A percentile compares a stretch with the other conserved stretches of the same genome.
Evolutionary conservation across 2,797 vertebrate genomes (phyloP).

Genomic region (Sebastes matsubarae): DNA sequence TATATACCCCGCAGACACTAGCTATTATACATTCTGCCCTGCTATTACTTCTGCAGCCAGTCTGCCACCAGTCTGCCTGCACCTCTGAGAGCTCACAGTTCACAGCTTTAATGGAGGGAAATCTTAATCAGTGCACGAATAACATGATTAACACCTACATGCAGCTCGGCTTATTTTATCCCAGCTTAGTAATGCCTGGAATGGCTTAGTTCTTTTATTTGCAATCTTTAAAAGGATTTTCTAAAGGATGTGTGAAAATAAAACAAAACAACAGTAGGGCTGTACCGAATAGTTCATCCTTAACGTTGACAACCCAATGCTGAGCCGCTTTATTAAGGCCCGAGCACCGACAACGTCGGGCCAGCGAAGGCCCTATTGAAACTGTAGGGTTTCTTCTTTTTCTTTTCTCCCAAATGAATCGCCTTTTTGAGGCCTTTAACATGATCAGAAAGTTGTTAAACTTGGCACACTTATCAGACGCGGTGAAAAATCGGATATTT

Average conservation of each 20-base stretch:
- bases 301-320: background rate
- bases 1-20: constrained; percentile 54
- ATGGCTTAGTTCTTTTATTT: background rate
- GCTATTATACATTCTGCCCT: constrained; percentile 30
- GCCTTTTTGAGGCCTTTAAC: too few relatives aligned
- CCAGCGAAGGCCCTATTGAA: too few relatives aligned
- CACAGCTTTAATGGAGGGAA: background rate
- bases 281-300: background rate
- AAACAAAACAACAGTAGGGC: background rate
- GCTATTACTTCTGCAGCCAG: constrained; percentile 12
- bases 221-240: background rate
- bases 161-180: background rate
- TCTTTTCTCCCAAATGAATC: too few relatives aligned
- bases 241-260: background rate
- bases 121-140: background rate
- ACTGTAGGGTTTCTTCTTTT: too few relatives aligned
- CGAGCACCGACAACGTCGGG: too few relatives aligned
- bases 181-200: background rate
- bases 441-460: too few relatives aligned
- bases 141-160: constrained; percentile 6
- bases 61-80: constrained; percentile 27
- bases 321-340: background rate
- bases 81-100: background rate
- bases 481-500: too few relatives aligned
- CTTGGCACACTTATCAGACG: too few relatives aligned